These are phyloP conservation scores for Antechinus flavipes DNA, from an alignment of 2,113 vertebrate genomes.

Conservation along the genomic window DNA sequence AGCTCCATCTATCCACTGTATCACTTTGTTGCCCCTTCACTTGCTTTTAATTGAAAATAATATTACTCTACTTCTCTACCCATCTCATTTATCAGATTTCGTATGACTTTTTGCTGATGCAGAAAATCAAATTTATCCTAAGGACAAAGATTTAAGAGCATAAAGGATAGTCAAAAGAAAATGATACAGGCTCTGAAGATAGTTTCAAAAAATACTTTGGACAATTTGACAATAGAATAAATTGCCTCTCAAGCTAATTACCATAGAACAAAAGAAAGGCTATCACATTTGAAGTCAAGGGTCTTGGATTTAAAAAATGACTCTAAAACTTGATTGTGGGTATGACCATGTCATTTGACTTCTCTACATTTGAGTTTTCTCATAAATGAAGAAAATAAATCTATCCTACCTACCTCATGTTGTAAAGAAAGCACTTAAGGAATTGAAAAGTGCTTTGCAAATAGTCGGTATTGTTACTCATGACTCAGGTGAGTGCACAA, in stretches of 20 bases:
- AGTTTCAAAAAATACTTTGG: background rate
- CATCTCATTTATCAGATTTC: constrained; percentile 4
- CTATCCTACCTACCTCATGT: too few species aligned
- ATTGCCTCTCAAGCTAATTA: background rate
- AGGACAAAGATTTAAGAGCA: constrained; percentile 7
- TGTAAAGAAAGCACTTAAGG: background rate
- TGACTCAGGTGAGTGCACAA: background rate
- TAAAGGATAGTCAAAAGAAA: background rate
- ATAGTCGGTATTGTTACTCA: background rate
- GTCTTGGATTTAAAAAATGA: too few species aligned
- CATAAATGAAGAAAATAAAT: too few species aligned
- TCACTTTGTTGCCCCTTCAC: too few species aligned
- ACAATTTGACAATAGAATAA: background rate
- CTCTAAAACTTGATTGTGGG: too few species aligned
- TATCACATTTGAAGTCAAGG: too few species aligned
- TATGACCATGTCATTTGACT: too few species aligned
- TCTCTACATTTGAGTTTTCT: too few species aligned
- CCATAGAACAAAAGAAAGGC: background rate
- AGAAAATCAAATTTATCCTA: constrained; percentile 10
- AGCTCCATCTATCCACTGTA: too few species aligned
- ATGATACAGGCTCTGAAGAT: constrained; percentile 3
- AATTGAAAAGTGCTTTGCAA: background rate
- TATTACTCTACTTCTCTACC: background rate
- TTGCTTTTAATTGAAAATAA: background rate
- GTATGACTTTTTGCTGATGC: background rate